These are phyloP conservation scores for Allobates femoralis DNA, from an alignment of 2,797 vertebrate genomes.

Conservation along the genomic window DNA sequence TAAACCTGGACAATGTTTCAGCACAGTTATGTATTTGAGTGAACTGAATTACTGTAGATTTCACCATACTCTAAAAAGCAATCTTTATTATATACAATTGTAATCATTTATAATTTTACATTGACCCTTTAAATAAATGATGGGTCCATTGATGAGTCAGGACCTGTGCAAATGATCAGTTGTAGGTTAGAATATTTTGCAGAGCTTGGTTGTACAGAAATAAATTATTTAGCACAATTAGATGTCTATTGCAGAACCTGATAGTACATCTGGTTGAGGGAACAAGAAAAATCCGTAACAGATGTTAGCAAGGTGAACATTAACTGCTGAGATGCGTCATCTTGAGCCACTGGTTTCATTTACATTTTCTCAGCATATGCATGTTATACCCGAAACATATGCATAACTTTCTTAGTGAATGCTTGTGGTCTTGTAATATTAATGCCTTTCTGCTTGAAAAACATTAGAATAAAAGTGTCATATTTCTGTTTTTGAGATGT, in stretches of 20 bases:
- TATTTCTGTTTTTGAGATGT: background rate
- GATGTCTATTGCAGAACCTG: slow-evolving; percentile 16
- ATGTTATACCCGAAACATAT: slow-evolving; percentile 42
- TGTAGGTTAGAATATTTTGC: background rate
- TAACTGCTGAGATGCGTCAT: slow-evolving; percentile 51
- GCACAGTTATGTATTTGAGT: background rate
- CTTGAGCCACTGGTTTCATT: slow-evolving; percentile 52
- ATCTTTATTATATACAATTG: background rate
- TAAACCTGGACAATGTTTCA: too few species aligned
- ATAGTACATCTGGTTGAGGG: slow-evolving; percentile 38
- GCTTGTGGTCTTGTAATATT: slow-evolving; percentile 17
- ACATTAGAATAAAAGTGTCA: slow-evolving; percentile 1
- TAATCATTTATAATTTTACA: background rate
- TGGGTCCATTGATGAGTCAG: background rate
- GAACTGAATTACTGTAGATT: background rate
- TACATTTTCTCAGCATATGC: slow-evolving; percentile 46
- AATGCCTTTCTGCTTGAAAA: slow-evolving; percentile 2
- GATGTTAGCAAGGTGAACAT: slow-evolving; percentile 53
- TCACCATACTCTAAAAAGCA: background rate
- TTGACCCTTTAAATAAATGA: background rate
- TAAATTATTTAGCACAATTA: slow-evolving; percentile 35
- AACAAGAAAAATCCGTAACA: slow-evolving; percentile 49
- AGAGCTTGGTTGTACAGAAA: background rate
- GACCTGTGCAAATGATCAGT: background rate
- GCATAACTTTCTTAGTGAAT: slow-evolving; percentile 25